phyloP scores from a whole-genome alignment of 2,888 invertebrate species.

The Dorcus parallelipipedus region DNA sequence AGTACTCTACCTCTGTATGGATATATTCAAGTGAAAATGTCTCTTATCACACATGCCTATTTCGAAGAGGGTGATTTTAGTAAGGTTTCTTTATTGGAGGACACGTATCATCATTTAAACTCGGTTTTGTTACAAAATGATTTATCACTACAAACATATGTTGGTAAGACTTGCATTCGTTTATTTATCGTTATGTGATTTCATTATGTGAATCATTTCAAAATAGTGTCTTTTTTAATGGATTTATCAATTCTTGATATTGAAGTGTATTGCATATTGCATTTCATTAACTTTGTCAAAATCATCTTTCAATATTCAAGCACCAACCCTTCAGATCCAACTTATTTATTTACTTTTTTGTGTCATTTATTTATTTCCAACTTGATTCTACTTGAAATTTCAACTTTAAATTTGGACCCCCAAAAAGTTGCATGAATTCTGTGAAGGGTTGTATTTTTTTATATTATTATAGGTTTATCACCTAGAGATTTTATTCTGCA shows the following conservation, averaged over 20 bases:
- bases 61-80: conserved; percentile 94
- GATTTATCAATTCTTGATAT: not conserved
- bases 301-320: not conserved
- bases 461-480: conserved; percentile 66
- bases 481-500: conserved; percentile 75
- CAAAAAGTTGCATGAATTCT: too few species aligned
- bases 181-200: not conserved
- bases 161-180: conserved; percentile 53
- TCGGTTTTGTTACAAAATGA: conserved; percentile 68
- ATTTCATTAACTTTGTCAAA: not conserved
- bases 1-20: conserved; percentile 90
- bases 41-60: conserved; percentile 94
- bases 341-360: too few species aligned
- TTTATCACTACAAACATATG: conserved; percentile 62
- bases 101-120: conserved; percentile 90
- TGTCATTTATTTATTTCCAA: not conserved
- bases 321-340: not conserved
- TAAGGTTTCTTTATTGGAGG: conserved; percentile 80
- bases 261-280: not conserved
- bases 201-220: not conserved
- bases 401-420: too few species aligned
- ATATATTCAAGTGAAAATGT: conserved; percentile 90
- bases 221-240: not conserved
- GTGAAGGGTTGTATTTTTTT: too few species aligned
- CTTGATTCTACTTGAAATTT: not conserved